Conservation (phyloP, 1,140 invertebrate genomes). For the Tetragonula clypearis region DNA sequence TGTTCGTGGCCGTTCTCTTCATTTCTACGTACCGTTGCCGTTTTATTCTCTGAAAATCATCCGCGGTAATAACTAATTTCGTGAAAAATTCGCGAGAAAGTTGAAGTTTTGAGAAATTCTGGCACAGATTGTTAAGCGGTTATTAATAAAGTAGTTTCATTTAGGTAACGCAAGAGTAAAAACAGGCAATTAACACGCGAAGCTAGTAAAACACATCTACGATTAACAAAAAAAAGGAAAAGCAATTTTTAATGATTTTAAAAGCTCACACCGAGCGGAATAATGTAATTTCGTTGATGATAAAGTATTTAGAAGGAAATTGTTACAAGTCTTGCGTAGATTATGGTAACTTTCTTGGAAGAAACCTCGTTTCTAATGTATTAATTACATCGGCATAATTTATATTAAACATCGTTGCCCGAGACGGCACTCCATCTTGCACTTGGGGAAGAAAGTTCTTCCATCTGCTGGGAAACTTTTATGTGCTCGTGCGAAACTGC, state of each 20-base stretch:
- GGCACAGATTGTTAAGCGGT: not conserved
- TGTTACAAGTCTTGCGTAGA: not conserved
- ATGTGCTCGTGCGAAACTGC: not conserved
- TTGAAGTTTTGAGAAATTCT: too few species aligned
- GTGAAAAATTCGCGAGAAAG: too few species aligned
- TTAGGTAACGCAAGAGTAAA: too few species aligned
- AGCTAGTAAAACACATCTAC: not conserved
- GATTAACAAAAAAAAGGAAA: not conserved
- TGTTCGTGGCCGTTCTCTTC: not conserved
- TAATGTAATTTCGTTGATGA: not conserved
- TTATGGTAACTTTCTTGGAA: not conserved
- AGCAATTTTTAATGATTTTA: not conserved
- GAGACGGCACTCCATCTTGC: not conserved
- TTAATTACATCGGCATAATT: slow-evolving; percentile 1
- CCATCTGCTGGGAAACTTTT: not conserved
- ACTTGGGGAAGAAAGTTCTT: not conserved
- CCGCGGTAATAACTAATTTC: not conserved
- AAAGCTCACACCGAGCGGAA: not conserved
- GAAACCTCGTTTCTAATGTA: not conserved
- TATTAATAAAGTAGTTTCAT: not conserved
- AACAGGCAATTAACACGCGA: not conserved
- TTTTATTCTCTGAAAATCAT: not conserved
- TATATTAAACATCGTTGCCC: not conserved
- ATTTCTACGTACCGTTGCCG: too few species aligned
- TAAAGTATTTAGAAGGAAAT: not conserved